Conservation (phyloP, 2,888 invertebrate genomes). For the Synergus itoensis region DNA sequence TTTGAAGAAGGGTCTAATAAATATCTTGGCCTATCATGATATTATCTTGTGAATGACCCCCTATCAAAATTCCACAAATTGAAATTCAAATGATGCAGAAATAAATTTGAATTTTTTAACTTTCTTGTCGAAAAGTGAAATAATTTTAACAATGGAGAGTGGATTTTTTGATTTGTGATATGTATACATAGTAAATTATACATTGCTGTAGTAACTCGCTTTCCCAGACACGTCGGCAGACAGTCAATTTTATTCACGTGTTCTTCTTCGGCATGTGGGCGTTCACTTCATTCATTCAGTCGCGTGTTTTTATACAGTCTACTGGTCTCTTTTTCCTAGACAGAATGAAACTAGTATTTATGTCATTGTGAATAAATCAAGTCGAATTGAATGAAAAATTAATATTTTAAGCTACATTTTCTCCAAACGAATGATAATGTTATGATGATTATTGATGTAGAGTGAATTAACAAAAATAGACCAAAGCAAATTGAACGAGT, state of each 20-base stretch:
- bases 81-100: not conserved
- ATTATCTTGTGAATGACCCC: no score
- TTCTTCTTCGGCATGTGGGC: constrained; percentile 36
- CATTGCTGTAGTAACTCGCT: constrained; percentile 3
- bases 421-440: not conserved
- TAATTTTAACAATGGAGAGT: not conserved
- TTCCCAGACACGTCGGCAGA: constrained; percentile 42
- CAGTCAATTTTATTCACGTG: constrained; percentile 39
- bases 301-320: constrained; percentile 4
- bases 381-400: constrained; percentile 3
- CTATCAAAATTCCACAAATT: no score
- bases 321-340: constrained; percentile 16
- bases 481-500: not conserved
- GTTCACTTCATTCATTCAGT: constrained; percentile 32
- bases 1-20: no score
- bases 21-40: no score
- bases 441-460: not conserved
- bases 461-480: not conserved
- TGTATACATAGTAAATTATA: not conserved
- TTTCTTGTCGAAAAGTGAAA: not conserved
- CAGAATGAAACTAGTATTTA: constrained; percentile 26
- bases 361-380: constrained; percentile 7
- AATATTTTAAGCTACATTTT: constrained; percentile 6
- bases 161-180: not conserved
- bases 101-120: not conserved